These are phyloP conservation scores for Eriosoma lanigerum DNA, from an alignment of 1,140 invertebrate species.

Conservation along the genomic window DNA sequence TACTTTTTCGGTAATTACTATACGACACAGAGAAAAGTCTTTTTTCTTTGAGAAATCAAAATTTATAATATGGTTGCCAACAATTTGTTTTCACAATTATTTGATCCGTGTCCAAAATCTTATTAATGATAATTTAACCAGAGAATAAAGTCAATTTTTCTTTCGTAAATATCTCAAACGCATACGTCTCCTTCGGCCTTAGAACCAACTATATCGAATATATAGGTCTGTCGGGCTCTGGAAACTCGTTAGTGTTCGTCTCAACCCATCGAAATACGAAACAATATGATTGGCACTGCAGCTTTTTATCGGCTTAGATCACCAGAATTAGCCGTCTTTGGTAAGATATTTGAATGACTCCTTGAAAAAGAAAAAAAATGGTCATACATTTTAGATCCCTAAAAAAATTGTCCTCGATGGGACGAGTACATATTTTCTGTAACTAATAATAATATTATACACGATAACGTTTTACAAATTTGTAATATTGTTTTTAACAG, in stretches of 20 bases:
- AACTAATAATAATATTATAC: too few species aligned
- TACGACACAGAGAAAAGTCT: conserved; percentile 53
- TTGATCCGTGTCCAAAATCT: conserved; percentile 31
- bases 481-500: too few species aligned
- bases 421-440: too few species aligned
- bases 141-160: conserved; percentile 7
- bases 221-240: conserved; percentile 44
- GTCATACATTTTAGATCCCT: too few species aligned
- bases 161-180: conserved; percentile 17
- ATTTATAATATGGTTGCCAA: conserved; percentile 14
- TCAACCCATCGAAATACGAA: conserved; percentile 48
- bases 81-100: conserved; percentile 15
- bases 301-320: conserved; percentile 22
- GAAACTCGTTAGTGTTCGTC: conserved; percentile 42
- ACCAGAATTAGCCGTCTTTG: conserved; percentile 48
- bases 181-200: conserved; percentile 47
- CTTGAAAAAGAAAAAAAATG: background rate
- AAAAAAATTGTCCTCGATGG: too few species aligned
- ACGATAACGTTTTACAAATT: too few species aligned
- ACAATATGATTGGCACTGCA: background rate
- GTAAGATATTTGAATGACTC: conserved; percentile 50
- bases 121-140: background rate
- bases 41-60: conserved; percentile 35
- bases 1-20: conserved; percentile 56
- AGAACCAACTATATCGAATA: conserved; percentile 38